Percentiles rank a stretch among this genome's conserved stretches.
Conservation (phyloP, 2,888 invertebrate species). For the Tetragnatha montana region DNA sequence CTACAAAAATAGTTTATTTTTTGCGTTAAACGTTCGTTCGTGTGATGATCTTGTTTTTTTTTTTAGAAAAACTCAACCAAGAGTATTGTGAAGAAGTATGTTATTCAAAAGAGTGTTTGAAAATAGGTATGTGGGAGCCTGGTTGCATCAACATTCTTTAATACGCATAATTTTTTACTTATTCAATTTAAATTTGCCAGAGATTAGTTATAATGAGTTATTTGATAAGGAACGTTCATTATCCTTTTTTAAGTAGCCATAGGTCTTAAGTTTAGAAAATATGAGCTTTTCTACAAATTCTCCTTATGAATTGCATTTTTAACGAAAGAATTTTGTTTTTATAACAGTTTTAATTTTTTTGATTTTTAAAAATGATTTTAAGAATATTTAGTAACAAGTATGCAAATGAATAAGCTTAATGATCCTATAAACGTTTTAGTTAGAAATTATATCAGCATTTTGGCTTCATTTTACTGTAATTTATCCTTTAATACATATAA, state of each 20-base stretch:
- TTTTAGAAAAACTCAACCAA: slow-evolving; percentile 31
- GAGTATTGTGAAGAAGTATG: slow-evolving; percentile 22
- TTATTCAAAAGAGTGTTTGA: slow-evolving; percentile 29
- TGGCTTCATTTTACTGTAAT: too few species aligned
- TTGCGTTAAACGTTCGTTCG: too few species aligned
- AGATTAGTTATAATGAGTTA: background rate
- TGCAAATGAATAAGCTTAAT: too few species aligned
- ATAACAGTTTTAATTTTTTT: too few species aligned
- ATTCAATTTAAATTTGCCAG: background rate
- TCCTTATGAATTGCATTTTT: too few species aligned
- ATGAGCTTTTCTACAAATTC: background rate
- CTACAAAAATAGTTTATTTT: too few species aligned
- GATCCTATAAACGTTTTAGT: too few species aligned
- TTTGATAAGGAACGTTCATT: background rate
- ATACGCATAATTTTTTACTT: background rate
- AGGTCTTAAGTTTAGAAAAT: background rate
- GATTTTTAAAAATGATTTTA: too few species aligned
- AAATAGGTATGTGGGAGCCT: slow-evolving; percentile 1
- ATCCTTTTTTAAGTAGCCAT: background rate
- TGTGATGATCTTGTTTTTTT: background rate
- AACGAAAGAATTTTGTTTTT: too few species aligned
- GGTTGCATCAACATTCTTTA: background rate
- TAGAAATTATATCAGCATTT: too few species aligned
- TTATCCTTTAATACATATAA: too few species aligned
- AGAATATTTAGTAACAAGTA: too few species aligned